A percentile compares a stretch with the other conserved stretches of the same genome.
phyloP scores from a whole-genome alignment of 1,140 invertebrate genomes.

The Chelonus insularis region DNA sequence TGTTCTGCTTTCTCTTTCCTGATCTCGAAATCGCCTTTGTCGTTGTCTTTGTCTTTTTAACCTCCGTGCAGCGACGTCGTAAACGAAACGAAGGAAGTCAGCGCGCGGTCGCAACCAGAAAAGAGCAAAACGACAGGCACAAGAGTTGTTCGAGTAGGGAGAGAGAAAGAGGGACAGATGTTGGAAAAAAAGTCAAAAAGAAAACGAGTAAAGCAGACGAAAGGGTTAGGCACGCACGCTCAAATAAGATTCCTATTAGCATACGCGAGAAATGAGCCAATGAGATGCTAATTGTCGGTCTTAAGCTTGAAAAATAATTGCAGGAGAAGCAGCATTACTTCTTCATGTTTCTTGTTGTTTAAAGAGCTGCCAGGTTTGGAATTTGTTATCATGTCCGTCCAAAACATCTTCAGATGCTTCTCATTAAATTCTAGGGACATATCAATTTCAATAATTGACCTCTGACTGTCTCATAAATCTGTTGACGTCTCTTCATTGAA shows the following conservation, averaged over 20 bases:
- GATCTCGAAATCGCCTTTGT: not conserved
- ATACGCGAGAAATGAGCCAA: slow-evolving; percentile 51
- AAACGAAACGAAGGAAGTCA: slow-evolving; percentile 33
- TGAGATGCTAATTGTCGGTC: slow-evolving; percentile 53
- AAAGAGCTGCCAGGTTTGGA: not conserved
- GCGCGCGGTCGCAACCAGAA: slow-evolving; percentile 26
- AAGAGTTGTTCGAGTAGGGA: slow-evolving; percentile 15
- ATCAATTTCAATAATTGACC: slow-evolving; percentile 30
- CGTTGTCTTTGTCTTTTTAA: slow-evolving; percentile 17
- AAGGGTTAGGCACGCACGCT: slow-evolving; percentile 33
- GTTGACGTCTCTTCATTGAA: slow-evolving; percentile 19
- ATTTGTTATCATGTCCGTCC: not conserved
- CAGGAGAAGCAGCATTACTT: not conserved
- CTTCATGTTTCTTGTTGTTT: not conserved
- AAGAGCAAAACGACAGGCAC: slow-evolving; percentile 38
- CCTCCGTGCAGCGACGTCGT: slow-evolving; percentile 31
- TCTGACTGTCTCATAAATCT: slow-evolving; percentile 24
- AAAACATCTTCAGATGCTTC: not conserved
- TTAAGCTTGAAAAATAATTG: slow-evolving; percentile 45
- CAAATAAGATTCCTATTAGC: slow-evolving; percentile 52
- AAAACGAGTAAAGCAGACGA: slow-evolving; percentile 16
- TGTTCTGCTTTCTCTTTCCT: slow-evolving; percentile 8
- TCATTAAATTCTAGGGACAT: slow-evolving; percentile 26
- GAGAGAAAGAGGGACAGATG: slow-evolving; percentile 23
- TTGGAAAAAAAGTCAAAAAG: slow-evolving; percentile 2